A percentile compares a stretch with the other conserved stretches of the same genome.
These are phyloP conservation scores for Julus scandinavius DNA, from an alignment of 2,888 invertebrate species.

Conservation along the genomic window DNA sequence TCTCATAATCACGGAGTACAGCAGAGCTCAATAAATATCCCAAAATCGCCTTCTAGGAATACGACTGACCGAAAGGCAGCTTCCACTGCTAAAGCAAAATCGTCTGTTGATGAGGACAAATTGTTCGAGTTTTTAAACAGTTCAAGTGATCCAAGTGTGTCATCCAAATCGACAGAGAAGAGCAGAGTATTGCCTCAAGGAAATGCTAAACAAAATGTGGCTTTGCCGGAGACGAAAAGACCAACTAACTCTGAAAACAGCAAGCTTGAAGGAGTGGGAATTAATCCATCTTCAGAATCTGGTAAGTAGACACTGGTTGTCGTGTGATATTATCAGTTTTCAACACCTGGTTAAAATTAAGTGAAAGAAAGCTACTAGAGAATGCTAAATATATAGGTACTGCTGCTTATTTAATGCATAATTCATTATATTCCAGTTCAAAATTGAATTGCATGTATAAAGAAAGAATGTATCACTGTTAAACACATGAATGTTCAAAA, in stretches of 20 bases:
- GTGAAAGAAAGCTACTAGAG: no score
- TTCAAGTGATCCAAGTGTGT: constrained; percentile 56
- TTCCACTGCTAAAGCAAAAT: background rate
- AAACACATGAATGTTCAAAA: no score
- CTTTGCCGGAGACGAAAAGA: background rate
- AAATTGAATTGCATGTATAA: no score
- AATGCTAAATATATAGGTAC: no score
- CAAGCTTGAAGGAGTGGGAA: background rate
- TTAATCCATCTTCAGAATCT: constrained; percentile 16
- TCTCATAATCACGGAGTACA: background rate
- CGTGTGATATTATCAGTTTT: no score
- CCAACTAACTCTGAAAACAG: background rate
- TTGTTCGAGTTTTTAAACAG: constrained; percentile 68
- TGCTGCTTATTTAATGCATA: no score
- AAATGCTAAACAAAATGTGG: background rate
- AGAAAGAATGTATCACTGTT: no score
- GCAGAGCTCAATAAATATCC: background rate
- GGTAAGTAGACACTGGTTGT: background rate
- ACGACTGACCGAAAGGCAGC: background rate
- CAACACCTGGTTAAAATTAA: no score
- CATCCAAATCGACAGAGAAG: background rate
- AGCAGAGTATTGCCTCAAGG: background rate
- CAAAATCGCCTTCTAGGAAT: background rate
- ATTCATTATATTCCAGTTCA: no score
- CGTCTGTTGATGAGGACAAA: constrained; percentile 63